Evolutionary conservation across 2,888 invertebrate species (phyloP).

Genomic region (Hyposoter dolosus): DNA sequence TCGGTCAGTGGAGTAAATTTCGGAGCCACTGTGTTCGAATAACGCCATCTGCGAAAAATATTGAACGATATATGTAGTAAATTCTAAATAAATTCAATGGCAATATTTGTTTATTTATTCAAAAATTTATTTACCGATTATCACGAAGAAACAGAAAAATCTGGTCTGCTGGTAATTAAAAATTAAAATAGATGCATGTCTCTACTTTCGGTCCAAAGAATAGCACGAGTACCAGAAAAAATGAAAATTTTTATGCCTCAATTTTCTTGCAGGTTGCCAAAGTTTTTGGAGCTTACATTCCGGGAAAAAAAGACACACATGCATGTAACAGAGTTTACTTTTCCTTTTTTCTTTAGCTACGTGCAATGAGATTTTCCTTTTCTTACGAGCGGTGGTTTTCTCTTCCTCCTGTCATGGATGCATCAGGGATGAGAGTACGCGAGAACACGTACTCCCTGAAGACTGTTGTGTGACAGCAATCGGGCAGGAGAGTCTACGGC

Average conservation of each 20-base stretch:
- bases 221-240: background rate
- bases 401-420: slow-evolving; percentile 22
- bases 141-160: background rate
- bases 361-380: slow-evolving; percentile 40
- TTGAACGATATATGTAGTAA: no score
- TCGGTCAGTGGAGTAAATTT: no score
- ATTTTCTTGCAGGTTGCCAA: slow-evolving; percentile 21
- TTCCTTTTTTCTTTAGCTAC: slow-evolving; percentile 17
- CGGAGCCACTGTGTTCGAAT: no score
- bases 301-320: background rate
- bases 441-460: slow-evolving; percentile 41
- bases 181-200: slow-evolving; percentile 15
- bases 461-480: slow-evolving; percentile 51
- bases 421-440: slow-evolving; percentile 44
- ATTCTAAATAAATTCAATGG: no score
- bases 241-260: background rate
- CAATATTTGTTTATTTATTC: background rate
- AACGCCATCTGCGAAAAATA: no score
- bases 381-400: slow-evolving; percentile 18
- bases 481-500: slow-evolving; percentile 37
- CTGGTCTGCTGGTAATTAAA: background rate
- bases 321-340: slow-evolving; percentile 12
- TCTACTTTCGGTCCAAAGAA: background rate
- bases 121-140: background rate
- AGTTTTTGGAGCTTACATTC: slow-evolving; percentile 43